Evolutionary conservation across 2,113 vertebrate species (phyloP).

Genomic region (Columba janthina): DNA sequence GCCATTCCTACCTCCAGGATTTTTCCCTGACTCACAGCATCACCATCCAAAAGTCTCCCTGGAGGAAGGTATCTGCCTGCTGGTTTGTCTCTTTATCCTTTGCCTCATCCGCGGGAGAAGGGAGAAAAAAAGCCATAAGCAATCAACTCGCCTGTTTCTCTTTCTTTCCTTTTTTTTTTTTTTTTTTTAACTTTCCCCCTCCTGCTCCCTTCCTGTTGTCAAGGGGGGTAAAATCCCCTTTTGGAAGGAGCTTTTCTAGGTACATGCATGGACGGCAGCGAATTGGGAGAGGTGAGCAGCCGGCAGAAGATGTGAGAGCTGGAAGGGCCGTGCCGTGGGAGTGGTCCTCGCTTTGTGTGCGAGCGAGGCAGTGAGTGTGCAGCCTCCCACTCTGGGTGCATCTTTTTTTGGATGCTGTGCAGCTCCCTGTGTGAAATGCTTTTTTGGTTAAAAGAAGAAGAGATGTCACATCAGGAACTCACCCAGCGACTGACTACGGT

Average conservation of each 20-base stretch:
- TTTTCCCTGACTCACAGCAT: constrained; percentile 64
- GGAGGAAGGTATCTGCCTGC: constrained; percentile 76
- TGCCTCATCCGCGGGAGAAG: constrained; percentile 26
- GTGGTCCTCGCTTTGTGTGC: constrained; percentile 80
- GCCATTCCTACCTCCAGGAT: constrained; percentile 71
- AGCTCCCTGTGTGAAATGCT: constrained; percentile 84
- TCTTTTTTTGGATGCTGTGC: constrained; percentile 66
- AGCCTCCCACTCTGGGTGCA: constrained; percentile 62
- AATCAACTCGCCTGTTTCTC: background rate
- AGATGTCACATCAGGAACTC: constrained; percentile 93
- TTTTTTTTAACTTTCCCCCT: background rate
- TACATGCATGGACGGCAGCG: background rate
- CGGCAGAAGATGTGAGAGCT: constrained; percentile 57
- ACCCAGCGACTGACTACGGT: constrained; percentile 87
- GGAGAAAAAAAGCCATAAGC: constrained; percentile 33
- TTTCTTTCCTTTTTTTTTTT: background rate
- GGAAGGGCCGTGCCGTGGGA: constrained; percentile 71
- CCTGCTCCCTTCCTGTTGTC: background rate
- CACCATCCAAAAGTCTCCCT: constrained; percentile 69
- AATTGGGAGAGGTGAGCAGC: constrained; percentile 47
- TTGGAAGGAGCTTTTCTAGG: background rate
- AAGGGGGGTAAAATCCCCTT: background rate
- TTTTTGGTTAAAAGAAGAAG: constrained; percentile 88
- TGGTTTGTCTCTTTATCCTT: constrained; percentile 67
- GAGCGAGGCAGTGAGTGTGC: constrained; percentile 52